Evolutionary conservation across 2,888 invertebrate species (phyloP), one percentile per base, ranked within the genome.

Genomic region (Lycophotia porphyrea): DNA sequence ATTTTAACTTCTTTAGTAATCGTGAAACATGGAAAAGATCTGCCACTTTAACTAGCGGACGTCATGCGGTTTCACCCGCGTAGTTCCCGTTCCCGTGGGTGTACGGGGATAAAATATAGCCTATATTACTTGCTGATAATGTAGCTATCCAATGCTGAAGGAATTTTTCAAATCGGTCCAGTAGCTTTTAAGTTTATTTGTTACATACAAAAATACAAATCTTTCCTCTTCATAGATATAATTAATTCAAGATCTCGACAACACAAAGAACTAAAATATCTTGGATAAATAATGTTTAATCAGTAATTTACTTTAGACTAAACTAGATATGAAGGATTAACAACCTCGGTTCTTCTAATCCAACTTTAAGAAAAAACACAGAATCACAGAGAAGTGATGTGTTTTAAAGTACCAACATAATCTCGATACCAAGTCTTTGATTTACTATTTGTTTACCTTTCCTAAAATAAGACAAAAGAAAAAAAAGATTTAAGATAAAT

Each of bases 401-500:
- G 0, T 7, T 55, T 7, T 27, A 13, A 31, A 58, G 21, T 60
- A 4, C 5, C 31, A 21, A 60, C 4, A 34, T 9, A 39, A 27
- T n/a, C n/a, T 18, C 27, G n/a, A 39, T 31, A 0, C 1, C n/a
- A 39, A 39, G n/a, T 39, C n/a, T 9, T 70, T 64, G n/a, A 24
- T 55, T 64, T 4, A 36, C 21, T 71, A 21, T 64, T 34, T 80
- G 24, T 72, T 80, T 49, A 65, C 39, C 31, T 73, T 31, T 8
- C 44, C 1, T 11, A 55, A 71, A 64, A 24, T 9, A 72, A 39
- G 27, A 55, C 24, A 69, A 44, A 71, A n/a, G 15, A n/a, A 55
- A 68, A 36, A 9, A 60, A 60, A 66, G 31, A 8, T 47, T 21
- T 42, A 39, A 73, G 39, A 58, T 64, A 52, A 61, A 58, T 21